These are phyloP conservation scores for Tetramorium simillimum DNA, from an alignment of 1,140 invertebrate genomes.

Conservation along the genomic window DNA sequence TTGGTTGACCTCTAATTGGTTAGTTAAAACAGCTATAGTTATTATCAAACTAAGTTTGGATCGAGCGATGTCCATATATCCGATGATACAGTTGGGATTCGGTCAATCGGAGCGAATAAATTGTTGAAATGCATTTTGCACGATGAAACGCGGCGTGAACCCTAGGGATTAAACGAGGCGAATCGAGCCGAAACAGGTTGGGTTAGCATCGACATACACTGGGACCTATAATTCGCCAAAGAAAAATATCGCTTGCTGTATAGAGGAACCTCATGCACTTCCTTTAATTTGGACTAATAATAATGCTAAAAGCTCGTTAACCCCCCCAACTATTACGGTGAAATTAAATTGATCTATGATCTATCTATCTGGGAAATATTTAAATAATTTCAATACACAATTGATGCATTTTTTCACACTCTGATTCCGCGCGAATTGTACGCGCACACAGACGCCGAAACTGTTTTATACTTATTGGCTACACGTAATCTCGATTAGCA, in stretches of 20 bases:
- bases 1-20: conserved; percentile 18
- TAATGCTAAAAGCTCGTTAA: neutral
- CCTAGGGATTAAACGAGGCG: conserved; percentile 32
- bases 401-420: neutral
- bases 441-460: neutral
- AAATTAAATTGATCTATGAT: neutral
- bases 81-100: conserved; percentile 28
- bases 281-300: neutral
- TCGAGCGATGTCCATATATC: conserved; percentile 19
- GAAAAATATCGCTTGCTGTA: neutral
- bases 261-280: neutral
- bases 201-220: neutral
- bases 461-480: conserved; percentile 43
- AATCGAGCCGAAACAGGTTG: conserved; percentile 5
- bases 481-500: conserved; percentile 57
- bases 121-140: conserved; percentile 55
- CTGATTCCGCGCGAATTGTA: neutral
- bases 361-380: neutral
- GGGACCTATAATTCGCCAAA: neutral
- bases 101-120: conserved; percentile 49
- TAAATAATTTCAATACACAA: neutral
- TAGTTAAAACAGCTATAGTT: neutral
- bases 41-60: conserved; percentile 40
- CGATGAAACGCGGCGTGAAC: conserved; percentile 28
- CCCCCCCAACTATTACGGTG: neutral